Conservation (phyloP, 2,888 invertebrate species). For the Amblyjoppa proteus region DNA sequence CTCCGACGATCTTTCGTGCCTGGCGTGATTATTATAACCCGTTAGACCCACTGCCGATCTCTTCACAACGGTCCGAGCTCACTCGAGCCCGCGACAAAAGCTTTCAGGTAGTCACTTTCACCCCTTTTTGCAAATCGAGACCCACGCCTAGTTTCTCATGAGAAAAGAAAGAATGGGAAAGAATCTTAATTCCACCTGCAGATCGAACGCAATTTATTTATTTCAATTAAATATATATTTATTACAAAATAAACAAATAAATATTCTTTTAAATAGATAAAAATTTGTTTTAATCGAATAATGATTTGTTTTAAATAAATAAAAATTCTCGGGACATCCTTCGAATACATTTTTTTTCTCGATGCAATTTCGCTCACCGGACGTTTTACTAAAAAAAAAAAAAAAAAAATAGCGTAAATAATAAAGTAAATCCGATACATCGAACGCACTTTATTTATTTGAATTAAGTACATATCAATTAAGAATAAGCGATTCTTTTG, state of each 20-base stretch:
- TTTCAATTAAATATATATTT: too few relatives aligned
- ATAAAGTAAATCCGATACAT: neutral
- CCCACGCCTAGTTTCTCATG: slow-evolving; percentile 12
- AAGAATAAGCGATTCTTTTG: too few relatives aligned
- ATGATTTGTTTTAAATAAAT: neutral
- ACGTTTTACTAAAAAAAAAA: too few relatives aligned
- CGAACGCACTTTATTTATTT: neutral
- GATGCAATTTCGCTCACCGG: too few relatives aligned
- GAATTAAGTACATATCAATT: too few relatives aligned
- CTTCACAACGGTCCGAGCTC: slow-evolving; percentile 42
- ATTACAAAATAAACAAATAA: neutral
- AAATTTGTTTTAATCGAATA: neutral
- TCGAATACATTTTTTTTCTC: too few relatives aligned
- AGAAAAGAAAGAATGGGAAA: neutral
- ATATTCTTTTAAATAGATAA: neutral
- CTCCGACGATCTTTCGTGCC: slow-evolving; percentile 49
- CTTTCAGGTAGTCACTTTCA: slow-evolving; percentile 60
- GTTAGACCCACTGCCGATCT: slow-evolving; percentile 48
- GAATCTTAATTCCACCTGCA: neutral
- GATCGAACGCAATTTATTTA: neutral
- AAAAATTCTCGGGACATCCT: neutral
- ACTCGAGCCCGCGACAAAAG: slow-evolving; percentile 56
- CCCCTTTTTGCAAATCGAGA: slow-evolving; percentile 59
- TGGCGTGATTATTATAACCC: slow-evolving; percentile 62
- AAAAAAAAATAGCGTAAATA: too few relatives aligned